Base-by-base conservation (phyloP, 2,888 invertebrate species). In the Dynastes grantii region DNA sequence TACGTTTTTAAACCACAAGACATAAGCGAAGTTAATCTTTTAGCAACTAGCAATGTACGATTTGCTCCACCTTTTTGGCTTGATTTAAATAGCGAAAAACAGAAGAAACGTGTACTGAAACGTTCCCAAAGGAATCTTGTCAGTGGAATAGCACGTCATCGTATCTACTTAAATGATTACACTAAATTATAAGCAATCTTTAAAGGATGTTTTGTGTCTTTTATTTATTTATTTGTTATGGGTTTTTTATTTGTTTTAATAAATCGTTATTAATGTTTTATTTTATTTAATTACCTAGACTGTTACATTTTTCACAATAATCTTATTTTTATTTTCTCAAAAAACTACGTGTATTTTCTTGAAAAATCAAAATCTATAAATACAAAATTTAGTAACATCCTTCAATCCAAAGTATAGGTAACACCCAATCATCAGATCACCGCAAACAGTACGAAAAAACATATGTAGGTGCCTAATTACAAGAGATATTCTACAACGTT, bases 11-110 rank as follows among this genome's bases (percentile, higher is more conserved):
- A 94, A 85, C 95, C 95, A 0, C 92, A 92, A 79, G 93, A 92
- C 81, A 94, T 95, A 0, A 92, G 94, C 51, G 95, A 95, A 77
- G 92, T 95, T 0, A 95, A 95, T 88, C 88, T 95, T 58, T 85
- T 95, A 82, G 94, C 95, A 2, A 92, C 93, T 58, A 89, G 88
- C 55, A 89, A 88, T 78, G 86, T 90, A 76, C 84, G 89, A 81
- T 87, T 90, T 85, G 84, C 89, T 77, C 86, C 91, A 82, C 86
- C 87, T 1, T 79, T 84, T 40, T 86, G 87, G 86, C 79, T 80
- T 37, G 79, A 81, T 4, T 67, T 82, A 16, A 76, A 78, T 11
- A 77, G 53, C 55, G 78, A 29, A 64, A 76, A 71, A 64, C 65
- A 13, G 55, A 53, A 37, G 9, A 65, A 16, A 4, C 16, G 32